Percentiles rank a stretch among this genome's conserved stretches.
These are phyloP conservation scores for Dromas ardeola DNA, from an alignment of 2,113 vertebrate species.

Conservation along the genomic window DNA sequence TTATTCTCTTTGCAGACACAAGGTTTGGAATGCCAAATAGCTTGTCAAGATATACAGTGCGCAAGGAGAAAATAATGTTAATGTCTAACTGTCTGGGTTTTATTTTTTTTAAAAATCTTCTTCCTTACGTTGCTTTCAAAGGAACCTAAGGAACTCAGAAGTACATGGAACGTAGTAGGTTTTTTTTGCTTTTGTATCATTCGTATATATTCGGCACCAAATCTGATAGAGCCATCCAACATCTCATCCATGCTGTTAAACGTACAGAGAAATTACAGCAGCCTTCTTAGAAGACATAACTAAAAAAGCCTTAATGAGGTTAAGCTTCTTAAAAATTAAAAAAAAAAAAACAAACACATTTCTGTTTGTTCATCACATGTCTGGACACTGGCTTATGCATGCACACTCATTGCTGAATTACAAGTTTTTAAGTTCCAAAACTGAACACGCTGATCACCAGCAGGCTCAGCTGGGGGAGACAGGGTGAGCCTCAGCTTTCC, in stretches of 20 bases:
- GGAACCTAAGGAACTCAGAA: not conserved
- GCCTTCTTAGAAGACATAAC: not conserved
- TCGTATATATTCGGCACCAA: not conserved
- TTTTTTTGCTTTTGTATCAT: not conserved
- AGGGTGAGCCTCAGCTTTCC: not conserved
- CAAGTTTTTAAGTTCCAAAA: not conserved
- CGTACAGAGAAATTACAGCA: not conserved
- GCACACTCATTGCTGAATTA: not conserved
- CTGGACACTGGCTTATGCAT: not conserved
- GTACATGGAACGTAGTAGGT: not conserved
- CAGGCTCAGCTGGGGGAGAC: not conserved
- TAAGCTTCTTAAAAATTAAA: not conserved
- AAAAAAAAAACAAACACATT: not conserved
- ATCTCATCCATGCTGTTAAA: not conserved
- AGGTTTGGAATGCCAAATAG: conserved; percentile 33
- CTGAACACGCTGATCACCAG: not conserved
- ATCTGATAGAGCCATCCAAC: not conserved
- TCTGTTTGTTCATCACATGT: not conserved
- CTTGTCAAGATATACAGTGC: not conserved
- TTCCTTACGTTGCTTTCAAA: not conserved
- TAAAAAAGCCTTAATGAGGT: not conserved
- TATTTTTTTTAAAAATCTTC: not conserved
- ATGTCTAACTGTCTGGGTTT: not conserved
- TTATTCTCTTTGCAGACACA: conserved; percentile 27
- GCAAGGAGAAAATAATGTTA: not conserved